phyloP scores from a whole-genome alignment of 2,797 vertebrate species.

The Acanthornis magna region DNA sequence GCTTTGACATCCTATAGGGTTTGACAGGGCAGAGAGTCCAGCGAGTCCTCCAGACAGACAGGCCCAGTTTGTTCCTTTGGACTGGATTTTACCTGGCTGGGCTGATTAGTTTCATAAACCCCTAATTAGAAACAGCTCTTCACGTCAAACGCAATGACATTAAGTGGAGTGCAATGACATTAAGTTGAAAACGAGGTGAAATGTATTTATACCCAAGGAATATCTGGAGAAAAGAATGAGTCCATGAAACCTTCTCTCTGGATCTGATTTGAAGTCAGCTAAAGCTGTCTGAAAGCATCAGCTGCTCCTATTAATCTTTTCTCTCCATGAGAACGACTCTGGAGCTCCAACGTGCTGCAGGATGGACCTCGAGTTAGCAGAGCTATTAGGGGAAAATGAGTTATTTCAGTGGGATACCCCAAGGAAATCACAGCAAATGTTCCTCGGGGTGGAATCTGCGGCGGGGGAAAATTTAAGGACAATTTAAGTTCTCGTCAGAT shows the following conservation, averaged over 20 bases:
- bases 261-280: not conserved
- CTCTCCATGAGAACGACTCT: not conserved
- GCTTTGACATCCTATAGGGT: constrained; percentile 23
- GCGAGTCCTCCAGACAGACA: not conserved
- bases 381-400: not conserved
- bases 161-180: not conserved
- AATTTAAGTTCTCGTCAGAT: not conserved
- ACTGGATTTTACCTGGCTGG: constrained; percentile 1
- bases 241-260: not conserved
- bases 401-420: not conserved
- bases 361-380: not conserved
- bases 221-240: not conserved
- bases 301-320: not conserved
- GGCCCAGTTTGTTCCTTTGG: not conserved
- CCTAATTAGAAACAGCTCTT: constrained; percentile 31
- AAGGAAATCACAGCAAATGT: not conserved
- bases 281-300: constrained; percentile 5
- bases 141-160: not conserved
- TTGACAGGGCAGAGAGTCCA: not conserved
- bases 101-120: constrained; percentile 14
- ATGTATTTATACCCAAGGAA: not conserved
- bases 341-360: not conserved
- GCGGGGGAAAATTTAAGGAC: not conserved
- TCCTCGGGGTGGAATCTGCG: not conserved
- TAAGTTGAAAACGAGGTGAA: not conserved